Evolutionary conservation across 2,888 invertebrate species (phyloP), one percentile per base, ranked within the genome.

Genomic region (Prosopocoilus inquinatus): DNA sequence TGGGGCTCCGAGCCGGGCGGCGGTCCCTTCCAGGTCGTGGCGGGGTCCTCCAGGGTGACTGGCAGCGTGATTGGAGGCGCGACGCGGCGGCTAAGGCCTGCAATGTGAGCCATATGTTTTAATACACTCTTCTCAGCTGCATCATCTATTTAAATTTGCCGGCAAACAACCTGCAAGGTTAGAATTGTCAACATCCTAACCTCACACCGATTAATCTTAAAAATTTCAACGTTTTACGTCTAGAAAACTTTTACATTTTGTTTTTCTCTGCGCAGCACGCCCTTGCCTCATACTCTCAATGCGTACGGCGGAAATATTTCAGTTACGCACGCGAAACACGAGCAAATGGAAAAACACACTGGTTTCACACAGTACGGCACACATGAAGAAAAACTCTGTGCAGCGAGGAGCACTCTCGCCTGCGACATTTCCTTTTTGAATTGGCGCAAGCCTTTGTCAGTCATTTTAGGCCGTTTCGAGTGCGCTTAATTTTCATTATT

Each of bases 1-100:
- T 86, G 86, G 70, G 81, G 80, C 77, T 81, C 81, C 75, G 83
- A 82, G 74, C 83, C 83, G 77, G 83, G 82, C 75, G 83, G 85
- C 80, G 79, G 85, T 80, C 85, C 87, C 62, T 91, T 91, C 91
- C 91, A 91, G 79, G 86, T 87, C 73, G 84, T 82, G 75, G 84
- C 80, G 73, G 85, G 84, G 80, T 88, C 88, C 81, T 88, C 88
- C 84, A 88, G 86, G 77, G 86, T 85, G 80, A 86, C 83, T 76
- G 87, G 83, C 79, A 84, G 81, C 79, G 82, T 82, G 79, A 83
- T 81, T 78, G 83, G 81, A 73, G 83, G 82, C 73, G 79, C 79
- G 76, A 80, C 88, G 79, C 89, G 88, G 83, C 91, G 87, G 84
- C 89, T 90, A 85, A 90, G 89, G 84, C 90, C 91, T 89, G 80